Evolutionary conservation across 2,888 invertebrate species (phyloP).

Genomic region (Oscheius sp.): DNA sequence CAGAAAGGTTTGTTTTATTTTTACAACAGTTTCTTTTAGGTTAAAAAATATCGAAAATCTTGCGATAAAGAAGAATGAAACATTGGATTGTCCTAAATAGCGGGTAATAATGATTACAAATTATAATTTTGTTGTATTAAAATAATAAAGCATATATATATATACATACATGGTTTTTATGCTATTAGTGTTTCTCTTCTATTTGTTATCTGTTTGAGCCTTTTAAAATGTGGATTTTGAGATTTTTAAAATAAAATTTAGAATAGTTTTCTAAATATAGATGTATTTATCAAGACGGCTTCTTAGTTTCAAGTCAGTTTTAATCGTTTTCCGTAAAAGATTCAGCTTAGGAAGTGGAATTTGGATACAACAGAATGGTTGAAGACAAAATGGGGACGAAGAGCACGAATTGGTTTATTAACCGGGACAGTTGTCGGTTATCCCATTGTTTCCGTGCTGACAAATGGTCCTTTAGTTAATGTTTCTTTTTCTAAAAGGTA

Average conservation of each 20-base stretch:
- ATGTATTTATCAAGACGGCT: slow-evolving; percentile 23
- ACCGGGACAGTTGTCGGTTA: slow-evolving; percentile 59
- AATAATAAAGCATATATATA: not conserved
- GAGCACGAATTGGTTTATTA: slow-evolving; percentile 57
- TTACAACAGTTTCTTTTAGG: slow-evolving; percentile 8
- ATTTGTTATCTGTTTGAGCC: not conserved
- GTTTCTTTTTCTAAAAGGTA: slow-evolving; percentile 53
- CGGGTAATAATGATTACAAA: not conserved
- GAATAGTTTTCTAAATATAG: no score
- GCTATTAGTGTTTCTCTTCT: not conserved
- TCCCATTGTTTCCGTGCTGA: slow-evolving; percentile 55
- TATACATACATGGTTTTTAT: not conserved
- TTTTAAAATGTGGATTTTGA: not conserved
- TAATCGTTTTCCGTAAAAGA: not conserved
- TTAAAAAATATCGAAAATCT: slow-evolving; percentile 21
- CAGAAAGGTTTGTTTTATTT: slow-evolving; percentile 26
- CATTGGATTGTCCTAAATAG: no score
- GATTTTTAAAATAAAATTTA: no score
- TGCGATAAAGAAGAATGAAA: not conserved
- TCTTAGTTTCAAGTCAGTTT: slow-evolving; percentile 9
- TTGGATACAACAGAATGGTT: slow-evolving; percentile 32
- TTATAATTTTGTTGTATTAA: not conserved
- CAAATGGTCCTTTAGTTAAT: slow-evolving; percentile 63
- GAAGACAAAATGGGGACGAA: slow-evolving; percentile 49
- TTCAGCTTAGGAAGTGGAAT: slow-evolving; percentile 28